Base-by-base conservation (phyloP, 2,797 vertebrate genomes). In the Eospalax fontanierii region DNA sequence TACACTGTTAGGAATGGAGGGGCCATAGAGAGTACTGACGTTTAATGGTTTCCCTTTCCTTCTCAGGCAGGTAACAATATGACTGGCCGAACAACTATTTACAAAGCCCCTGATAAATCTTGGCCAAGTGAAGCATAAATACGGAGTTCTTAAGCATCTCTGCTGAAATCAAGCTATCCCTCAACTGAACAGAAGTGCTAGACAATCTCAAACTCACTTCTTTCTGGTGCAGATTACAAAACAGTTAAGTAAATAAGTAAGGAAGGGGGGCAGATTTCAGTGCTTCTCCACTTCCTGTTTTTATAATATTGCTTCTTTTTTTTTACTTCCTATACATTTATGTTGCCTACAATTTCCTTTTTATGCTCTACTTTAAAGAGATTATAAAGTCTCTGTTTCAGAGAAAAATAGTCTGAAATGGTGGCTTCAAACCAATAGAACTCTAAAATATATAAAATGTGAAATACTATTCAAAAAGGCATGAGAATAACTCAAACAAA, bases 271-370 rank as follows among this genome's bases (percentile, higher is more conserved):
- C 1, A n/a, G 43, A 61, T 76, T 78, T 93, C 78, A 85, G 68
- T 78, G 30, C 74, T 79, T 79, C n/a, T 87, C 38, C 15, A 86
- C 81, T 90, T 97, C 91, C 85, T 89, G 43, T 33, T 96, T 94
- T 94, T 46, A 90, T 46, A 68, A 59, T 19, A 89, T 33, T 82
- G 89, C 71, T 46, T 71, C 10, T 68, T 94, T 91, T n/a, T n/a
- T 50, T 73, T 96, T 43, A 90, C 66, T 96, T 96, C 81, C 74
- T 82, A 46, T 3, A 57, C 43, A 87, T 28, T 26, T 66, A 63
- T 40, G 12, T 63, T 94, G 66, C 83, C 71, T 84, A 66, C 4
- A 61, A 43, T 75, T 80, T 88, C 54, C 46, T 89, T 91, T 87
- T 24, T 80, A 95, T 57, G 74, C 74, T 68, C 46, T 92, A 85